Percentiles rank a stretch among this genome's conserved stretches.
Evolutionary conservation across 2,113 vertebrate genomes (phyloP).

Genomic region (Camarhynchus parvulus): DNA sequence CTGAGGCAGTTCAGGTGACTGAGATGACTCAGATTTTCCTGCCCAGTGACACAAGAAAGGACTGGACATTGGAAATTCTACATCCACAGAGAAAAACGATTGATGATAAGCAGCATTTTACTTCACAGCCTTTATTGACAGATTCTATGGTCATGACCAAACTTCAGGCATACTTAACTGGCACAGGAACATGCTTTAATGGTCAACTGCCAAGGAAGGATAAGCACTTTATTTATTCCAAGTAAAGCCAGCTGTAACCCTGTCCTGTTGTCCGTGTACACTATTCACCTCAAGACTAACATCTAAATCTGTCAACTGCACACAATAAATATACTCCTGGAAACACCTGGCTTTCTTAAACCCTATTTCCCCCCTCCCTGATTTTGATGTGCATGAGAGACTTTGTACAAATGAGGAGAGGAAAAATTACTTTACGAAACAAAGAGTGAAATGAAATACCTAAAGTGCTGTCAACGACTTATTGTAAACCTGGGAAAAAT

Average conservation of each 20-base stretch:
- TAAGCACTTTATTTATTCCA: not conserved
- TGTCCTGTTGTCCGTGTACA: not conserved
- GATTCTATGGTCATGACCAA: not conserved
- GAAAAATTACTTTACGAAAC: not conserved
- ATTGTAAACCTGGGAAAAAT: constrained; percentile 14
- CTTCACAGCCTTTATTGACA: not conserved
- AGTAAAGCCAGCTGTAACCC: not conserved
- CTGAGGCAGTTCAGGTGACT: not conserved
- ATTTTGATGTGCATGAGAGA: constrained; percentile 1
- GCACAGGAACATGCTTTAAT: not conserved
- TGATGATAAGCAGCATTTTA: not conserved
- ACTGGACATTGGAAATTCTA: not conserved
- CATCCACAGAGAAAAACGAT: not conserved
- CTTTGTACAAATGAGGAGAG: not conserved
- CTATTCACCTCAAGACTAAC: not conserved
- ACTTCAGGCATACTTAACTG: not conserved
- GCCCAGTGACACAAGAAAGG: not conserved
- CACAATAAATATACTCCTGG: not conserved
- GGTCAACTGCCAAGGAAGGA: not conserved
- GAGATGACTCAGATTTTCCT: not conserved
- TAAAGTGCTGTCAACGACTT: not conserved
- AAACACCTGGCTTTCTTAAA: not conserved
- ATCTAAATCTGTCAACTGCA: not conserved
- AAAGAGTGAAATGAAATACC: constrained; percentile 16
- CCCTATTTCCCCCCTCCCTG: not conserved